Evolutionary conservation across 2,888 invertebrate species (phyloP), one percentile per base, ranked within the genome.

Genomic region (Eudemis profundana): DNA sequence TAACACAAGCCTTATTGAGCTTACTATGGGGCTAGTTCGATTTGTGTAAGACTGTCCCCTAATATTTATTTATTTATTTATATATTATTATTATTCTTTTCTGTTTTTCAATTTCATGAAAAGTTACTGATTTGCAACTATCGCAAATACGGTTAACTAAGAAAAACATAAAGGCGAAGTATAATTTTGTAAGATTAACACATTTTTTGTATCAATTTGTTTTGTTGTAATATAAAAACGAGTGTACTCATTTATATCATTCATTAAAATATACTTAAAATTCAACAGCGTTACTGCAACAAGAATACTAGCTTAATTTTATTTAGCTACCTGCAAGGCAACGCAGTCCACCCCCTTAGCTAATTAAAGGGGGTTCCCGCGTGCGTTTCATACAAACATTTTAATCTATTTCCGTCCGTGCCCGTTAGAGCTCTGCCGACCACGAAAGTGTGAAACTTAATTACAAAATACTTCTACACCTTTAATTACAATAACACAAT

Each of bases 341-440:
- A 40, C 27, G 4, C n/a, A 12, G 61, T 19, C 27, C 23, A n/a
- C 38, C 19, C 44, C 42, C 38, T 23, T 12, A n/a, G 21, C 53
- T 53, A 53, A 53, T 40, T 53, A 65, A 53, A 46, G n/a, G 51
- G 53, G 53, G 65, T 19, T 46, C 46, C 53, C 17, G 44, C 51
- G 46, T 65, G 46, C 59, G 15, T 47, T 60, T 27, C 29, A 47
- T 53, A 40, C 51, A 47, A 47, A 40, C 38, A 12, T 23, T 47
- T 23, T 14, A 17, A 21, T 17, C 21, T 46, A 46, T 36, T 59
- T 62, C 19, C 49, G 49, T 38, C 10, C 49, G 21, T 33, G 21
- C 7, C 33, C 42, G 36, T 38, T 38, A 12, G 46, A 51, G 46
- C 29, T 17, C 10, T n/a, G 12, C 1, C 15, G 10, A 40, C 4